phyloP scores from a whole-genome alignment of 1,140 invertebrate species.

The Diploscapter pachys region DNA sequence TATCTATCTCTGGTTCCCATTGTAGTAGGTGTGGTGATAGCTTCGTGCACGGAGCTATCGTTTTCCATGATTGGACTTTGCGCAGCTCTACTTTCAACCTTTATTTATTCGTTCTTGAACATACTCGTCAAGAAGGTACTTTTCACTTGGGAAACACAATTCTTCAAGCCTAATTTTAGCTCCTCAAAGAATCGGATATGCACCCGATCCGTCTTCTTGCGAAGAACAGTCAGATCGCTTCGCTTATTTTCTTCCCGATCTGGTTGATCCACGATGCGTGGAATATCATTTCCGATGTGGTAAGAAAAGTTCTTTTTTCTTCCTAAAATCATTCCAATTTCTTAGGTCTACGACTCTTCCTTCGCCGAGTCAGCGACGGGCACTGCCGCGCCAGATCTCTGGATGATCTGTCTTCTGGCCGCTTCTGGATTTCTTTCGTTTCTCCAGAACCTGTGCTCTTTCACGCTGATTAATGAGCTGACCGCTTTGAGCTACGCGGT shows the following conservation, averaged over 20 bases:
- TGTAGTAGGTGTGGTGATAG: constrained; percentile 82
- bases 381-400: constrained; percentile 38
- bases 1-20: constrained; percentile 85
- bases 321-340: constrained; percentile 1
- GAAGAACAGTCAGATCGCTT: constrained; percentile 74
- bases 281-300: constrained; percentile 42
- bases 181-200: constrained; percentile 78
- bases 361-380: constrained; percentile 42
- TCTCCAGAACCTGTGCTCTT: constrained; percentile 89
- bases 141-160: background rate
- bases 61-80: constrained; percentile 82
- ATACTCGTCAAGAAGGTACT: constrained; percentile 90
- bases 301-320: constrained; percentile 34
- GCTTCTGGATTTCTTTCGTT: constrained; percentile 84
- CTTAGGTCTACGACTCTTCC: constrained; percentile 23
- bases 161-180: constrained; percentile 61
- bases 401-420: constrained; percentile 67
- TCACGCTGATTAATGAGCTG: constrained; percentile 79
- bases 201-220: constrained; percentile 83
- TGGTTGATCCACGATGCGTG: constrained; percentile 76
- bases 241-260: constrained; percentile 80
- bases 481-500: constrained; percentile 92
- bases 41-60: constrained; percentile 84
- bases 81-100: constrained; percentile 81
- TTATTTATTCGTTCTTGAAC: constrained; percentile 85